These are phyloP conservation scores for Pygoscelis adeliae DNA, from an alignment of 2,113 vertebrate species.

Conservation along the genomic window DNA sequence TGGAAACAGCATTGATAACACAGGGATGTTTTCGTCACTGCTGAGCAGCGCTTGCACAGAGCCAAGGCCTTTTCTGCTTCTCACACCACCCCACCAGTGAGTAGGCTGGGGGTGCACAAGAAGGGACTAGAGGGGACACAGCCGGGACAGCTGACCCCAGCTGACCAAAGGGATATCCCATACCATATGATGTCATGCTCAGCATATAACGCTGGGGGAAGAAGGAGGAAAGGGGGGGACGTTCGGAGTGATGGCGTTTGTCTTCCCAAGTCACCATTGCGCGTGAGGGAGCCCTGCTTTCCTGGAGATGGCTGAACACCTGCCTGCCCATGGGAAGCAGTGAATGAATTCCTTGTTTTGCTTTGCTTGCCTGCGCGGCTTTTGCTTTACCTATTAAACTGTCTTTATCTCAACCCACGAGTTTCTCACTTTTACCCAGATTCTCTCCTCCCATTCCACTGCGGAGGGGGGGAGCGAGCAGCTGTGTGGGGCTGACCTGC, in stretches of 20 bases:
- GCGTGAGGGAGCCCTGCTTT: background rate
- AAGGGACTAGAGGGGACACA: background rate
- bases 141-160: background rate
- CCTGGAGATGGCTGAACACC: background rate
- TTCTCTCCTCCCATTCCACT: background rate
- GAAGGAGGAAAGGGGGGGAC: background rate
- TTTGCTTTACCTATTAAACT: background rate
- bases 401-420: background rate
- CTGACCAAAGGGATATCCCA: background rate
- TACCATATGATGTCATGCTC: rapidly evolving
- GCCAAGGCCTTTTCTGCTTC: background rate
- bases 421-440: background rate
- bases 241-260: background rate
- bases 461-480: background rate
- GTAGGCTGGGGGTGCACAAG: rapidly evolving
- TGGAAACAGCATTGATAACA: background rate
- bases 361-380: rapidly evolving
- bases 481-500: background rate
- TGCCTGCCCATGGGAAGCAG: rapidly evolving
- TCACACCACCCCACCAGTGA: background rate
- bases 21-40: background rate
- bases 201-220: background rate
- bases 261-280: rapidly evolving
- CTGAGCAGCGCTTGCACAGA: background rate
- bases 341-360: background rate